Evolutionary conservation across 2,797 vertebrate species (phyloP).

Genomic region (Myotis planiceps): DNA sequence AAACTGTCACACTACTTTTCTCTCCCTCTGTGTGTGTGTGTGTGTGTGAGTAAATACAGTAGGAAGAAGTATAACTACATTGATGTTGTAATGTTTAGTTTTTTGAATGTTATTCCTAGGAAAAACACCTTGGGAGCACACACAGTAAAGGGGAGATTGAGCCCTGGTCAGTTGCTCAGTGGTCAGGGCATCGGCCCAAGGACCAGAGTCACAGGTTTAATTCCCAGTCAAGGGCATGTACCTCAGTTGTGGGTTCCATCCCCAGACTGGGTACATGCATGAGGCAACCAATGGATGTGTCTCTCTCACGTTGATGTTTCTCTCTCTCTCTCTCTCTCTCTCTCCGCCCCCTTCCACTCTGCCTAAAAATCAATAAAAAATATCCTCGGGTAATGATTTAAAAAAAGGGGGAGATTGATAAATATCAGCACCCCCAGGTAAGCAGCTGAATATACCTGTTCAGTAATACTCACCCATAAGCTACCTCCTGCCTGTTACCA

Average conservation of each 20-base stretch:
- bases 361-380: too few relatives aligned
- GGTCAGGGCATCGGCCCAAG: too few relatives aligned
- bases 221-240: too few relatives aligned
- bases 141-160: not conserved
- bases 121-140: not conserved
- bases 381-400: too few relatives aligned
- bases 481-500: slow-evolving; percentile 45
- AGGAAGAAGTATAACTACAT: not conserved
- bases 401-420: not conserved
- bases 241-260: too few relatives aligned
- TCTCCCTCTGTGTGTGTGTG: not conserved
- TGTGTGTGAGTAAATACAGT: not conserved
- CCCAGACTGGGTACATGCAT: too few relatives aligned
- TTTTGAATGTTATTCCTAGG: not conserved
- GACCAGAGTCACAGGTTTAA: too few relatives aligned
- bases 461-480: not conserved
- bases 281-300: too few relatives aligned
- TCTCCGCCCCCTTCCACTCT: too few relatives aligned
- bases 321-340: too few relatives aligned
- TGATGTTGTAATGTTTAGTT: not conserved
- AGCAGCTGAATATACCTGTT: not conserved
- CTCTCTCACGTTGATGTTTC: too few relatives aligned
- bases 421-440: not conserved
- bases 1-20: not conserved
- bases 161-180: too few relatives aligned